Percentiles rank a stretch among this genome's conserved stretches.
phyloP scores from a whole-genome alignment of 2,797 vertebrate genomes.

The Geotrypetes seraphini region DNA sequence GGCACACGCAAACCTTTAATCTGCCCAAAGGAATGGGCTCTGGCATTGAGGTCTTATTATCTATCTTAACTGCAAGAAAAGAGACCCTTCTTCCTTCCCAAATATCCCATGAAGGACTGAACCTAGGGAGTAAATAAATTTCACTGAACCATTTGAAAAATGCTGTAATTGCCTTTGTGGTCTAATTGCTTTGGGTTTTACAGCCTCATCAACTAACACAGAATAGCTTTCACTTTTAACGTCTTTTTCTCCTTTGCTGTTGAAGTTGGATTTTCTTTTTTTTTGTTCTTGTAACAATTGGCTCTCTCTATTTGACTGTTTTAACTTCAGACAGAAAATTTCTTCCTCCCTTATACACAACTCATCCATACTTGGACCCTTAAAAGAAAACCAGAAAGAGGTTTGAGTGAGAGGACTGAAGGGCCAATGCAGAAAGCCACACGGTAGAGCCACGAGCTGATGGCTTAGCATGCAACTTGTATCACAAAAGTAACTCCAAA shows the following conservation, averaged over 20 bases:
- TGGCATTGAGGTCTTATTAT: background rate
- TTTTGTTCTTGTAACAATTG: no score
- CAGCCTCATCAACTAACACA: conserved; percentile 25
- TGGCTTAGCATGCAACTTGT: no score
- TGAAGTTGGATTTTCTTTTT: conserved; percentile 12
- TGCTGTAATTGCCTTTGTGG: conserved; percentile 22
- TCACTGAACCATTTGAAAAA: conserved; percentile 23
- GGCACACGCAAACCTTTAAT: background rate
- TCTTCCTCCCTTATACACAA: background rate
- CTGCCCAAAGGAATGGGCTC: background rate
- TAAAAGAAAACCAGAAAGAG: no score
- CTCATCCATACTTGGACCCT: background rate
- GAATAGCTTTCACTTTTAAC: conserved; percentile 23
- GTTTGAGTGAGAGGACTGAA: no score
- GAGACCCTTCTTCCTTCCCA: background rate
- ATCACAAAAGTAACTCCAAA: no score
- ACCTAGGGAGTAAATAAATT: conserved; percentile 21
- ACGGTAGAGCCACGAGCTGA: no score
- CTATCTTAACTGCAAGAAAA: no score
- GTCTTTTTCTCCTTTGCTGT: conserved; percentile 15
- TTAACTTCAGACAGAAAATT: background rate
- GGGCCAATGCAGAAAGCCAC: no score
- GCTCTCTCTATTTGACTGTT: conserved; percentile 8
- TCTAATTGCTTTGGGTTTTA: conserved; percentile 35
- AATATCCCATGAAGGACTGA: no score